Evolutionary conservation across 2,888 invertebrate genomes (phyloP).

Genomic region (Gibbula magus): DNA sequence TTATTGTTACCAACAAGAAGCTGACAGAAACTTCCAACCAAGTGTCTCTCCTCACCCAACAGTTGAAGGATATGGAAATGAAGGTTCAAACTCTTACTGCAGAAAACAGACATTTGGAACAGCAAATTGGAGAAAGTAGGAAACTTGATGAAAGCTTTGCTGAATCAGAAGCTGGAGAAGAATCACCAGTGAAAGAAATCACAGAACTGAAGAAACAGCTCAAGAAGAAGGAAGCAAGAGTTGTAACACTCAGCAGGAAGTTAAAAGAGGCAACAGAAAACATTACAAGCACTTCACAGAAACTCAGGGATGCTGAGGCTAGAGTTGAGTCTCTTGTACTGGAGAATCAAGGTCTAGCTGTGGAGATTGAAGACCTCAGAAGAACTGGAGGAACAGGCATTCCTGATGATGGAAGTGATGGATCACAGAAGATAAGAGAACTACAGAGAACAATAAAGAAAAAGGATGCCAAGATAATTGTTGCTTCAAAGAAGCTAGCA

Average conservation of each 20-base stretch:
- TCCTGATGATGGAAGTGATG: not conserved
- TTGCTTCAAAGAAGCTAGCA: conserved; percentile 18
- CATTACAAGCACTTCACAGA: not conserved
- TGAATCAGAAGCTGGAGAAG: conserved; percentile 33
- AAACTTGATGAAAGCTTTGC: conserved; percentile 15
- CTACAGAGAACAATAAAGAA: conserved; percentile 25
- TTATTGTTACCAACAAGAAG: conserved; percentile 42
- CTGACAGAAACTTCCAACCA: conserved; percentile 30
- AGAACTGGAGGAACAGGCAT: not conserved
- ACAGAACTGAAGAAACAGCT: conserved; percentile 45
- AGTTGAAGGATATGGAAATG: conserved; percentile 29
- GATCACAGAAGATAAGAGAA: conserved; percentile 1
- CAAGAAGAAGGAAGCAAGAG: conserved; percentile 56
- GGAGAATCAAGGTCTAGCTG: conserved; percentile 1
- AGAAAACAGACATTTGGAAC: conserved; percentile 36
- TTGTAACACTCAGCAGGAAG: conserved; percentile 52
- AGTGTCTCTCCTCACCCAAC: conserved; percentile 30
- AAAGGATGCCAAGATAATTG: conserved; percentile 32
- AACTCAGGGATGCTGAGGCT: not conserved
- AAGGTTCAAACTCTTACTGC: conserved; percentile 26
- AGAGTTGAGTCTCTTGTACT: not conserved
- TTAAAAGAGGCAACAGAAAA: conserved; percentile 42
- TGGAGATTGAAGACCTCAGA: not conserved
- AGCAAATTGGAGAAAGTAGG: conserved; percentile 24
- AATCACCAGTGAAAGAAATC: conserved; percentile 19